Percentiles rank a stretch among this genome's conserved stretches.
These are phyloP conservation scores for Pyrochroa serraticornis DNA, from an alignment of 2,888 invertebrate genomes.

Conservation along the genomic window DNA sequence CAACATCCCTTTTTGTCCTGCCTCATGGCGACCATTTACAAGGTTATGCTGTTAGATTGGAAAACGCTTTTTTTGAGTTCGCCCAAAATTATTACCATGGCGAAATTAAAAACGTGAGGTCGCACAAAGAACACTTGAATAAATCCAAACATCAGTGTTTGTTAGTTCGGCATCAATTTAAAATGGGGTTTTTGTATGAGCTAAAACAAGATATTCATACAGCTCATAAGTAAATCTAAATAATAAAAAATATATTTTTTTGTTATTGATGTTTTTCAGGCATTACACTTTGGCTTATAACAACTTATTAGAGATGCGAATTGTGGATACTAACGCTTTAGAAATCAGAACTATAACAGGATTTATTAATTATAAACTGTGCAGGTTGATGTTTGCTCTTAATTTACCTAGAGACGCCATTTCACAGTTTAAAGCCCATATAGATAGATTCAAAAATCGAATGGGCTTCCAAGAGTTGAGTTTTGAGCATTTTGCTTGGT, in stretches of 20 bases:
- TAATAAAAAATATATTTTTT: conserved; percentile 12
- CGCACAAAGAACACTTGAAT: conserved; percentile 88
- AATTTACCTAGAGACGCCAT: conserved; percentile 94
- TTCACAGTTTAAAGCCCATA: conserved; percentile 89
- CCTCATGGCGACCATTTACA: conserved; percentile 88
- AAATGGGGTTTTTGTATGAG: conserved; percentile 94
- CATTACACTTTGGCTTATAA: conserved; percentile 90
- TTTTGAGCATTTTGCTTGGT: conserved; percentile 96
- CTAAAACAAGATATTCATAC: conserved; percentile 86
- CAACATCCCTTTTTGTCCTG: conserved; percentile 87
- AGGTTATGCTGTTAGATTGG: conserved; percentile 77
- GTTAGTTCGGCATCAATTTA: conserved; percentile 95
- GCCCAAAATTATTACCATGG: conserved; percentile 92
- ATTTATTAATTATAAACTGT: conserved; percentile 94
- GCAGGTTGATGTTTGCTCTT: conserved; percentile 85
- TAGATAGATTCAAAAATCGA: conserved; percentile 83
- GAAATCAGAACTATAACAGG: conserved; percentile 96
- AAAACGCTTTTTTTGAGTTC: conserved; percentile 92
- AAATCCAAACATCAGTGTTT: conserved; percentile 90
- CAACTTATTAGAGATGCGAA: conserved; percentile 84
- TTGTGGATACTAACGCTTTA: conserved; percentile 87
- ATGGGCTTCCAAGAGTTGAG: conserved; percentile 83
- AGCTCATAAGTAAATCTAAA: conserved; percentile 71
- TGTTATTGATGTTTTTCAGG: conserved; percentile 54
- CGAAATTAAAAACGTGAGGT: conserved; percentile 84